Evolutionary conservation across 2,888 invertebrate genomes (phyloP).

Genomic region (Lasioglossum calceatum): DNA sequence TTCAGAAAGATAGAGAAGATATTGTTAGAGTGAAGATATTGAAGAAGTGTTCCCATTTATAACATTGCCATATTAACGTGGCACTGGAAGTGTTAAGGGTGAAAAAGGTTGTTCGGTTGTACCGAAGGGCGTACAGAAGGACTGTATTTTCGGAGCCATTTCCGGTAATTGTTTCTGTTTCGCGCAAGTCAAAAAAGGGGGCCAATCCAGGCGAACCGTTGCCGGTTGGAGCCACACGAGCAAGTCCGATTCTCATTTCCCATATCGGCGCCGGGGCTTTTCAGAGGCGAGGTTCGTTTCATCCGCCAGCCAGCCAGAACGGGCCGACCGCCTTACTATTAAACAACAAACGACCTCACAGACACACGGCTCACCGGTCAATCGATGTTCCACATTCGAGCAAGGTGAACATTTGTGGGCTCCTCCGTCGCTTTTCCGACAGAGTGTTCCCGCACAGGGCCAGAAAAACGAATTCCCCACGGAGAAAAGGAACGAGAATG

Average conservation of each 20-base stretch:
- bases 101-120: no score
- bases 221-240: background rate
- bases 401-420: conserved; percentile 52
- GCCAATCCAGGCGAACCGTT: background rate
- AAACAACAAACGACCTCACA: conserved; percentile 64
- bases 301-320: conserved; percentile 19
- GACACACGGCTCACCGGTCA: conserved; percentile 60
- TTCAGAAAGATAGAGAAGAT: no score
- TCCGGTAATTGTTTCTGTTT: conserved; percentile 31
- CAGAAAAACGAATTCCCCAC: conserved; percentile 25
- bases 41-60: no score
- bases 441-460: conserved; percentile 8
- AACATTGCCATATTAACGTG: no score
- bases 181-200: background rate
- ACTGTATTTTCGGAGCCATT: background rate
- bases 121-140: background rate
- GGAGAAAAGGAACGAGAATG: conserved; percentile 13
- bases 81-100: no score
- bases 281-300: conserved; percentile 51
- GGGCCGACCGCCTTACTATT: conserved; percentile 50
- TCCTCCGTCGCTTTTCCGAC: conserved; percentile 12
- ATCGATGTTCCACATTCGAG: conserved; percentile 68
- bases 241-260: conserved; percentile 44
- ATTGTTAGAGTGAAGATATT: no score
- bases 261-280: conserved; percentile 32